These are phyloP conservation scores for Saguinus midas DNA, from an alignment of 2,113 vertebrate genomes.

Conservation along the genomic window DNA sequence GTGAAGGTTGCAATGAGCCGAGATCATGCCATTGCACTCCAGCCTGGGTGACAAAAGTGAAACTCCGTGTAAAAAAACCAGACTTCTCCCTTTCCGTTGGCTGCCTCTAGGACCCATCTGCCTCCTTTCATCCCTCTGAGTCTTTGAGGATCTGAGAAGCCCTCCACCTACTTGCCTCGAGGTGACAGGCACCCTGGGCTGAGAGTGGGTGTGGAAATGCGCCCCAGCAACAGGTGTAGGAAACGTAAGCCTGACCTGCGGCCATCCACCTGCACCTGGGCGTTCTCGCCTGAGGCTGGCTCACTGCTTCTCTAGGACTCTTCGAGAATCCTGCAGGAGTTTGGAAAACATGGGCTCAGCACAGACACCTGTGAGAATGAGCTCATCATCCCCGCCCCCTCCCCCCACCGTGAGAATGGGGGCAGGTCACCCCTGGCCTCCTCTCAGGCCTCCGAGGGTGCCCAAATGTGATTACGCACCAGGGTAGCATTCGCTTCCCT, in stretches of 20 bases:
- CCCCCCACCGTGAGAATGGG: not conserved
- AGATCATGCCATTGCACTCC: too few species aligned
- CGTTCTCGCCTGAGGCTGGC: not conserved
- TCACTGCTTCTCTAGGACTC: not conserved
- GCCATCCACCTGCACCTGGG: not conserved
- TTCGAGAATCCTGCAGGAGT: not conserved
- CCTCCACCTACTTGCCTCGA: not conserved
- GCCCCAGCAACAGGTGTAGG: not conserved
- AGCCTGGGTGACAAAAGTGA: too few species aligned
- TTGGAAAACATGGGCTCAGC: not conserved
- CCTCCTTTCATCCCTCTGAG: not conserved
- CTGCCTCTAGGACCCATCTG: not conserved
- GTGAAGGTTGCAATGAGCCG: too few species aligned
- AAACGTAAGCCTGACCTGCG: not conserved
- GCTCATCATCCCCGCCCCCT: too few species aligned
- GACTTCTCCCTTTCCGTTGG: not conserved
- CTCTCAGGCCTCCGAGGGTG: not conserved
- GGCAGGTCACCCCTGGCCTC: not conserved
- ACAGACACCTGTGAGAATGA: not conserved
- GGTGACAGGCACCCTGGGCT: not conserved
- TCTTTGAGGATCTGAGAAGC: not conserved
- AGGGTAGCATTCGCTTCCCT: not conserved
- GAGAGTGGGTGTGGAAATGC: fast-evolving
- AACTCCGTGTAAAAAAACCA: not conserved
- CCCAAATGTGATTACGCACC: not conserved